Conservation (phyloP, 2,113 vertebrate species). For the Capreolus pygargus region DNA sequence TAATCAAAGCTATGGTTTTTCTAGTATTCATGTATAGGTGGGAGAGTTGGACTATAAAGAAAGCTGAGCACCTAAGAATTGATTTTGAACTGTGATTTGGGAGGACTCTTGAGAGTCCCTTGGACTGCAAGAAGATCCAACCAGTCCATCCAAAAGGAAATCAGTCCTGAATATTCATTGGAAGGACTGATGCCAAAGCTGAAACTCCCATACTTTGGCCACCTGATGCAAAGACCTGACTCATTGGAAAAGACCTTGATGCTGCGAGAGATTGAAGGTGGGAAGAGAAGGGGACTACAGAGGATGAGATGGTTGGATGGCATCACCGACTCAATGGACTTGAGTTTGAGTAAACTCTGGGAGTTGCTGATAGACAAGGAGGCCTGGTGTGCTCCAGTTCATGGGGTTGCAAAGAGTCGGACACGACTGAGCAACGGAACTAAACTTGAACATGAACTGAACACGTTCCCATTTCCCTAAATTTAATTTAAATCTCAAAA, state of each 20-base stretch:
- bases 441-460: background rate
- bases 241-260: background rate
- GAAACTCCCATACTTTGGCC: background rate
- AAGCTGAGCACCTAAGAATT: background rate
- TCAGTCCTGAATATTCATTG: background rate
- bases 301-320: background rate
- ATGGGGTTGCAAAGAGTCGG: background rate
- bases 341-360: background rate
- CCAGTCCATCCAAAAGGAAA: background rate
- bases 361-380: background rate
- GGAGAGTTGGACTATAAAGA: background rate
- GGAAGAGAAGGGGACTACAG: background rate
- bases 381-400: background rate
- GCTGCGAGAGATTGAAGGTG: background rate
- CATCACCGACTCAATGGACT: background rate
- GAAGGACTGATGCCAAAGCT: background rate
- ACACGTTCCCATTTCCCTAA: background rate
- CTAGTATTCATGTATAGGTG: background rate
- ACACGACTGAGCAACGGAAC: background rate
- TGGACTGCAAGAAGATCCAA: background rate
- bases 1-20: background rate
- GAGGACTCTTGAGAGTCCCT: background rate
- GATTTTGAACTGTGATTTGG: background rate
- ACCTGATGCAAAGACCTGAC: background rate
- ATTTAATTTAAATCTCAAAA: constrained; percentile 44